Conservation (phyloP, 2,888 invertebrate species). For the Carterocephalus palaemon region DNA sequence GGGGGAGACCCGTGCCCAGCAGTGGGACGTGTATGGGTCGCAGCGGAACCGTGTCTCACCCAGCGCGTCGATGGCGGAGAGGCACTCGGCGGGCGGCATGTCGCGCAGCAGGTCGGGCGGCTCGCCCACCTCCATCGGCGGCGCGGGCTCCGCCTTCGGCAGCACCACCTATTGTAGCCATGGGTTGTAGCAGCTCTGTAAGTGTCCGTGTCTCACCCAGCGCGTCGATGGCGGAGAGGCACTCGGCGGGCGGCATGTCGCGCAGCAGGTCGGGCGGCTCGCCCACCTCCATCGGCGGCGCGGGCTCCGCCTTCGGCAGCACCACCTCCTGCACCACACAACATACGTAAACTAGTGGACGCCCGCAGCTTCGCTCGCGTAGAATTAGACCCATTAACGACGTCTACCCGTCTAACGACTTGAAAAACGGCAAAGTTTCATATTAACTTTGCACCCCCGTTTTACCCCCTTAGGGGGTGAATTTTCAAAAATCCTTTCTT, state of each 20-base stretch:
- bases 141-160: conserved; percentile 58
- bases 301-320: conserved; percentile 59
- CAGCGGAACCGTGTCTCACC: too few species aligned
- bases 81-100: conserved; percentile 57
- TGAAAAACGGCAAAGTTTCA: too few species aligned
- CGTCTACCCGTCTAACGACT: too few species aligned
- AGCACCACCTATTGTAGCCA: conserved; percentile 54
- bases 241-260: conserved; percentile 58
- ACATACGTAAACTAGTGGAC: too few species aligned
- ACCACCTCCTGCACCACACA: conserved; percentile 64
- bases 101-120: conserved; percentile 57
- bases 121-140: conserved; percentile 59
- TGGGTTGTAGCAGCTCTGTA: neutral
- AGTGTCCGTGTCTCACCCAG: conserved; percentile 48
- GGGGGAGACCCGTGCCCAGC: too few species aligned
- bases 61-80: conserved; percentile 59
- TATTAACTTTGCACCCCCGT: too few species aligned
- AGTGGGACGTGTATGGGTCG: too few species aligned
- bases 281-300: conserved; percentile 57
- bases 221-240: conserved; percentile 59
- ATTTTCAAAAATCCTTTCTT: too few species aligned
- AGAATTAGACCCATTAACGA: too few species aligned
- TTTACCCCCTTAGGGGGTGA: too few species aligned
- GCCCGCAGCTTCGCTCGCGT: conserved; percentile 63
- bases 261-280: conserved; percentile 56